phyloP scores from a whole-genome alignment of 2,888 invertebrate genomes.

The Drosophila mimica region DNA sequence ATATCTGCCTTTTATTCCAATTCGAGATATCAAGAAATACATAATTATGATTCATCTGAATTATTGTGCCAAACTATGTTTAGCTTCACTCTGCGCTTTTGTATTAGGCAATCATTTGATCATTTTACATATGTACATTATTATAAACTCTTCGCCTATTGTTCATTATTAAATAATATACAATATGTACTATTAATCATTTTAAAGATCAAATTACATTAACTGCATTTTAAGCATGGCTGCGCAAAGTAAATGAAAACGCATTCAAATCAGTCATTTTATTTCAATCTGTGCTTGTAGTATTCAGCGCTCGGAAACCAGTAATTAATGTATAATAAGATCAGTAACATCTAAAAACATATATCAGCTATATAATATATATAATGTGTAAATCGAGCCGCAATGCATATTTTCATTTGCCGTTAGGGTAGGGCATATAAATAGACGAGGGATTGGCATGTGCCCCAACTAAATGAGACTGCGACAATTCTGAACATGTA shows the following conservation, averaged over 20 bases:
- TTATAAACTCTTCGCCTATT: background rate
- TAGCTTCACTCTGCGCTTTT: background rate
- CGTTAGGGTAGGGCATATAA: slow-evolving; percentile 63
- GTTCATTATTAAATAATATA: background rate
- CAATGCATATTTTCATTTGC: slow-evolving; percentile 32
- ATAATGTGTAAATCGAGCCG: slow-evolving; percentile 21
- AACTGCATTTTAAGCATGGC: background rate
- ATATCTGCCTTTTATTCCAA: background rate
- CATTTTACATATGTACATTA: background rate
- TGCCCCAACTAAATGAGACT: slow-evolving; percentile 10
- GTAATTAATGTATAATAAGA: slow-evolving; percentile 20
- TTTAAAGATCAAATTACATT: slow-evolving; percentile 3
- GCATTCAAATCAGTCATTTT: slow-evolving; percentile 1
- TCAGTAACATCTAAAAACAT: background rate
- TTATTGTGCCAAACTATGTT: background rate
- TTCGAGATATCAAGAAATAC: background rate
- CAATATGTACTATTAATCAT: slow-evolving; percentile 2
- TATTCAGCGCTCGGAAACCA: background rate
- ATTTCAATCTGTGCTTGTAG: slow-evolving; percentile 8
- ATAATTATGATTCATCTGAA: background rate
- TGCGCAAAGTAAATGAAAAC: background rate
- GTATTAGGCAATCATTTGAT: background rate
- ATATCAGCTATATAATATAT: slow-evolving; percentile 3
- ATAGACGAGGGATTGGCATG: slow-evolving; percentile 53
- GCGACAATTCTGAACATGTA: slow-evolving; percentile 18